Percentiles rank a stretch among this genome's conserved stretches.
These are phyloP conservation scores for Ptiloglossa arizonensis DNA, from an alignment of 1,140 invertebrate genomes.

Conservation along the genomic window DNA sequence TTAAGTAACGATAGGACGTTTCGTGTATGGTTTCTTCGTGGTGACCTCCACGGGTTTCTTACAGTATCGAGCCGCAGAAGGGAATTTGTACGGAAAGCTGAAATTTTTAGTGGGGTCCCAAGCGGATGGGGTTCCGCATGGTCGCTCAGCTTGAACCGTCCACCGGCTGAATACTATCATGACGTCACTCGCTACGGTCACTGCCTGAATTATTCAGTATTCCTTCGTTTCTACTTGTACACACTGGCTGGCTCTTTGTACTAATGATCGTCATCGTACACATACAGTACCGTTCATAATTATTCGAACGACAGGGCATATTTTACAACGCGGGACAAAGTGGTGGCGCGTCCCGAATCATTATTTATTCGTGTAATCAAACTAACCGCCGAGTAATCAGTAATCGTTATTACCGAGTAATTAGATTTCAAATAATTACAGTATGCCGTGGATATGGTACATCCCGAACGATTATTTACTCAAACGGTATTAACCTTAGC, in stretches of 20 bases:
- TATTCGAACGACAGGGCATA: background rate
- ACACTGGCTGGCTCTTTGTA: constrained; percentile 40
- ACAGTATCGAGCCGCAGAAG: background rate
- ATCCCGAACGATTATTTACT: too few relatives aligned
- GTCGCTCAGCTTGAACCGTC: constrained; percentile 79
- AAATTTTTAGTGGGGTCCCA: constrained; percentile 55
- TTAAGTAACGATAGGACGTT: background rate
- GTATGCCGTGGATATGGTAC: too few relatives aligned
- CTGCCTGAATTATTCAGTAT: constrained; percentile 78
- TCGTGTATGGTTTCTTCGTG: constrained; percentile 21
- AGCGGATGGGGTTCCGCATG: constrained; percentile 79
- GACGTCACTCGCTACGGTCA: constrained; percentile 80
- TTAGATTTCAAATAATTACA: too few relatives aligned
- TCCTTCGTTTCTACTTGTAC: constrained; percentile 60
- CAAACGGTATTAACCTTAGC: too few relatives aligned
- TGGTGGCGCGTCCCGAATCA: too few relatives aligned
- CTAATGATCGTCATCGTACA: constrained; percentile 4
- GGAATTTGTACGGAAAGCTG: constrained; percentile 62
- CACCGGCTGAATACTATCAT: constrained; percentile 77
- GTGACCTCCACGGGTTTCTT: constrained; percentile 19
- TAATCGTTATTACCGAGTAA: too few relatives aligned
- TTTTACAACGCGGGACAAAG: too few relatives aligned
- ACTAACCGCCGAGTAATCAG: too few relatives aligned
- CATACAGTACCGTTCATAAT: background rate
- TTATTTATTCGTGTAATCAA: too few relatives aligned